Percentiles rank a stretch among this genome's conserved stretches.
Evolutionary conservation across 2,888 invertebrate species (phyloP).

Genomic region (Cataglyphis altisquamis): DNA sequence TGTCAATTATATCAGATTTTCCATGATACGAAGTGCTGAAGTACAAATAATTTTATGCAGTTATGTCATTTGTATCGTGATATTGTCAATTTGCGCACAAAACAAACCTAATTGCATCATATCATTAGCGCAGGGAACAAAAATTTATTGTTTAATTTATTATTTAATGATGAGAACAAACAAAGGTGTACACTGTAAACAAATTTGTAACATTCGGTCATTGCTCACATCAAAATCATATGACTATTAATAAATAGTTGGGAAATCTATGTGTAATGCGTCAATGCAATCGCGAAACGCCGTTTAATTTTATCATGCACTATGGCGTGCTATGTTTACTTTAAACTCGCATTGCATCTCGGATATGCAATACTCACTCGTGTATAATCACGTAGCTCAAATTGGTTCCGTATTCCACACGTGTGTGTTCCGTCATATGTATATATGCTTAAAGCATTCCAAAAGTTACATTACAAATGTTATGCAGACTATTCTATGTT

Average conservation of each 20-base stretch:
- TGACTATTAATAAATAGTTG: constrained; percentile 32
- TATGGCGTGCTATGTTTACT: constrained; percentile 26
- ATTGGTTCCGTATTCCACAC: constrained; percentile 11
- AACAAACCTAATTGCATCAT: constrained; percentile 23
- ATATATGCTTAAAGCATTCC: constrained; percentile 15
- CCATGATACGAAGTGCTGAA: background rate
- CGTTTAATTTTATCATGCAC: constrained; percentile 36
- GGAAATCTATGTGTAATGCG: background rate
- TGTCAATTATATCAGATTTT: constrained; percentile 32
- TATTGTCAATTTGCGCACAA: constrained; percentile 16
- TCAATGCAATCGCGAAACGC: background rate
- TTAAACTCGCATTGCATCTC: constrained; percentile 44
- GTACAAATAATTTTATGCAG: constrained; percentile 7
- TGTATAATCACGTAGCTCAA: constrained; percentile 31
- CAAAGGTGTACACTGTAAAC: constrained; percentile 17
- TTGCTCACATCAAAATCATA: background rate
- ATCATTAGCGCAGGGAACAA: constrained; percentile 22
- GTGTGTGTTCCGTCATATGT: background rate
- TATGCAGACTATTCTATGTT: background rate
- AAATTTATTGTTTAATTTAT: constrained; percentile 42
- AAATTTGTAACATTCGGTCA: constrained; percentile 4
- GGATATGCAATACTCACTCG: constrained; percentile 27
- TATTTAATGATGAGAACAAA: constrained; percentile 21
- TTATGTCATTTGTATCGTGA: background rate
- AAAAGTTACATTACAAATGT: background rate